Percentiles rank a stretch among this genome's conserved stretches.
These are phyloP conservation scores for Leuciscus idus DNA, from an alignment of 2,113 vertebrate species.

Conservation along the genomic window DNA sequence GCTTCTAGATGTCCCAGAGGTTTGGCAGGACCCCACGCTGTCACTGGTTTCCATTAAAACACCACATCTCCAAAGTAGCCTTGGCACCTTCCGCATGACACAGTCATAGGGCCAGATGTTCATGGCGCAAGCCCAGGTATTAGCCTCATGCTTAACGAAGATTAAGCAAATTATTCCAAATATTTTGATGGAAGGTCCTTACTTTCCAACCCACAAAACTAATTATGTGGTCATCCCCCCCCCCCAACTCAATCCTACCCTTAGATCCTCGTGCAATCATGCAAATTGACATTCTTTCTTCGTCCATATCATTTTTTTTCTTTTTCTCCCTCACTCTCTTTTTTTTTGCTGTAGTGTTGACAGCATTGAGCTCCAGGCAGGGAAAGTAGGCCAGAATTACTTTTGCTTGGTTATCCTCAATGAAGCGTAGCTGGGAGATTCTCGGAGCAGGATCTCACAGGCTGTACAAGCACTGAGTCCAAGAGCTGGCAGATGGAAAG, in stretches of 20 bases:
- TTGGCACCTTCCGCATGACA: conserved; percentile 54
- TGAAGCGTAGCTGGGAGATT: conserved; percentile 73
- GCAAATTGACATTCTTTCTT: conserved; percentile 53
- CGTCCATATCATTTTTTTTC: conserved; percentile 22
- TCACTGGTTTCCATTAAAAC: conserved; percentile 68
- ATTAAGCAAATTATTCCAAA: conserved; percentile 58
- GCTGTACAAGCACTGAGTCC: conserved; percentile 66
- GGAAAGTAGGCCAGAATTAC: conserved; percentile 80
- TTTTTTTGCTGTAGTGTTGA: conserved; percentile 55
- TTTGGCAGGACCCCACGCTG: conserved; percentile 62
- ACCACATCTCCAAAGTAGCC: conserved; percentile 40
- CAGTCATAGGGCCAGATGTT: conserved; percentile 57
- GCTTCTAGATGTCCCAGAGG: conserved; percentile 42
- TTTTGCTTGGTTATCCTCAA: conserved; percentile 79
- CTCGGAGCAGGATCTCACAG: conserved; percentile 55
- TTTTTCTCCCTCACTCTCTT: conserved; percentile 33
- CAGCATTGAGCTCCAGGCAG: conserved; percentile 67
- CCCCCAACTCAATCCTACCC: conserved; percentile 13
- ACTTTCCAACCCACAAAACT: conserved; percentile 41
- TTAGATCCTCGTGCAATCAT: conserved; percentile 54
- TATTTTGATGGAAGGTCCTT: conserved; percentile 50
- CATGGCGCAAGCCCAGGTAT: conserved; percentile 44
- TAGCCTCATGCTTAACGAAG: conserved; percentile 41
- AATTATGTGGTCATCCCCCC: conserved; percentile 49
- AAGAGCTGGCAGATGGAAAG: conserved; percentile 76